These are phyloP conservation scores for Mystacides longicornis DNA, from an alignment of 2,888 invertebrate species.

Conservation along the genomic window DNA sequence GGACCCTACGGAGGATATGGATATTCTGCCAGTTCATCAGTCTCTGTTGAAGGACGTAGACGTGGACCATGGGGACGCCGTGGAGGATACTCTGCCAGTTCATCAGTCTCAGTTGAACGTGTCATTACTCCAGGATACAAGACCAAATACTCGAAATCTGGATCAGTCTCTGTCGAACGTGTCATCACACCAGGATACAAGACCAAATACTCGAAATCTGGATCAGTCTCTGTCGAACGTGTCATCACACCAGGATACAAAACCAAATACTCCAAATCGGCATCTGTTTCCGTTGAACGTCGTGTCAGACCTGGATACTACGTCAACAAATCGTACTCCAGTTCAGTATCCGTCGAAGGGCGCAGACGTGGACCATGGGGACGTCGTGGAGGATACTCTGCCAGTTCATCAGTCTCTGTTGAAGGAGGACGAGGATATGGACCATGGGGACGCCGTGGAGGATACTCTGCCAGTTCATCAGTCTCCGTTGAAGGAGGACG, in stretches of 20 bases:
- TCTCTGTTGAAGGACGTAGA: not conserved
- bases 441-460: not conserved
- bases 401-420: not conserved
- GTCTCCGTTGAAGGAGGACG: slow-evolving; percentile 10
- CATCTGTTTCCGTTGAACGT: not conserved
- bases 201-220: too few species aligned
- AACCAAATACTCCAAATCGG: too few species aligned
- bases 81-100: not conserved
- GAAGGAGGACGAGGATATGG: not conserved
- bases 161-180: too few species aligned
- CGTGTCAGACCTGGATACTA: too few species aligned
- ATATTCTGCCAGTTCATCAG: not conserved
- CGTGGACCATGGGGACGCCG: not conserved
- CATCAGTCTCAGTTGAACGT: not conserved
- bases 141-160: too few species aligned
- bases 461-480: slow-evolving; percentile 1
- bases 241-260: too few species aligned
- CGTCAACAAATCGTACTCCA: too few species aligned
- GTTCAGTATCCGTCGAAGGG: not conserved
- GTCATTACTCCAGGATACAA: too few species aligned
- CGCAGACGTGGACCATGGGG: not conserved
- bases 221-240: too few species aligned
- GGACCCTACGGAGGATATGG: not conserved
- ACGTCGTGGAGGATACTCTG: not conserved
- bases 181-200: too few species aligned